These are phyloP conservation scores for Athrips mouffetella DNA, from an alignment of 2,888 invertebrate genomes.

Conservation along the genomic window DNA sequence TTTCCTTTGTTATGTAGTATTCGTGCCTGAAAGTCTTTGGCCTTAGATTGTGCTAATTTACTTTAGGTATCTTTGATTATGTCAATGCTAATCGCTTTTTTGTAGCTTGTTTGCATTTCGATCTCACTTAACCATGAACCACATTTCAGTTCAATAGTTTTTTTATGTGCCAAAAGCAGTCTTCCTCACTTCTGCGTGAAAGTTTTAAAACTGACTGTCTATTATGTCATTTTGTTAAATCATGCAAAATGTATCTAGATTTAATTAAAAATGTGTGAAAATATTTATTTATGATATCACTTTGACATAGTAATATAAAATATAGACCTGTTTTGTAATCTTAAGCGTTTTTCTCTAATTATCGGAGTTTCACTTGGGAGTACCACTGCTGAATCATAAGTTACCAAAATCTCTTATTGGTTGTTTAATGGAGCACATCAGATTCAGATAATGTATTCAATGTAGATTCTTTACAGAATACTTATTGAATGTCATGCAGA, in stretches of 20 bases:
- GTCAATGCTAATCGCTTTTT: conserved; percentile 44
- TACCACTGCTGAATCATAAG: too few species aligned
- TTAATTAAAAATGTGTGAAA: not conserved
- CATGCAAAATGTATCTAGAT: not conserved
- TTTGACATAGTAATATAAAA: too few species aligned
- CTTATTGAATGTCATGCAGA: too few species aligned
- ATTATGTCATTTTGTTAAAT: not conserved
- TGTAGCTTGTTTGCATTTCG: conserved; percentile 33
- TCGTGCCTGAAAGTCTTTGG: not conserved
- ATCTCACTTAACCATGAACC: conserved; percentile 45
- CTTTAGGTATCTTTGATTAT: conserved; percentile 18
- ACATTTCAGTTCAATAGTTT: conserved; percentile 22
- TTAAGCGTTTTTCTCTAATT: too few species aligned
- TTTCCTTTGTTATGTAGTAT: too few species aligned
- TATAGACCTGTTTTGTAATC: too few species aligned
- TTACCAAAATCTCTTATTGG: too few species aligned
- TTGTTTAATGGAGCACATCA: too few species aligned
- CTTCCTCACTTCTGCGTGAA: not conserved
- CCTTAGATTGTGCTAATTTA: not conserved
- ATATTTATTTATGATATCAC: not conserved
- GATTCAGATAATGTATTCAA: too few species aligned
- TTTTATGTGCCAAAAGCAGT: not conserved
- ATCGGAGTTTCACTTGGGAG: too few species aligned
- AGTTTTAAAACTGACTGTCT: not conserved
- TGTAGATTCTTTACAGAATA: too few species aligned